These are phyloP conservation scores for Nomada lathburiana DNA, from an alignment of 2,888 invertebrate species.

Conservation along the genomic window DNA sequence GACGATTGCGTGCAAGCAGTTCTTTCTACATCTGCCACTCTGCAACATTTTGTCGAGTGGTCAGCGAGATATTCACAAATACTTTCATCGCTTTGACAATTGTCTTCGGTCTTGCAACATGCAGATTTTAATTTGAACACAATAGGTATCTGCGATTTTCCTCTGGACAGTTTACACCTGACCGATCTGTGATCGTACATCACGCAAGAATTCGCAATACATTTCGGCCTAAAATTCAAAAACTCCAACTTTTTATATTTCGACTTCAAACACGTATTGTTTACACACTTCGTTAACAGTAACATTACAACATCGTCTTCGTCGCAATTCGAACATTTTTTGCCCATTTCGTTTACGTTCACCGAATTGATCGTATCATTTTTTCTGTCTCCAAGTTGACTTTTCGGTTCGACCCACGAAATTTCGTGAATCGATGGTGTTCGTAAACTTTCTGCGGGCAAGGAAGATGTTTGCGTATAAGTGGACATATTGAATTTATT, in stretches of 20 bases:
- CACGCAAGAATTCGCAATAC: neutral
- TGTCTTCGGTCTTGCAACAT: conserved; percentile 8
- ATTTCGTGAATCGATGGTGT: neutral
- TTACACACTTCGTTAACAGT: conserved; percentile 21
- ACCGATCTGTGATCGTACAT: conserved; percentile 3
- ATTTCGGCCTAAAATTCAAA: conserved; percentile 31
- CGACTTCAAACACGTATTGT: conserved; percentile 26
- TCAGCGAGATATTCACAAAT: neutral
- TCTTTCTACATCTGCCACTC: conserved; percentile 7
- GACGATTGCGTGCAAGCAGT: conserved; percentile 54
- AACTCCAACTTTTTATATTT: conserved; percentile 29
- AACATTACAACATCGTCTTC: conserved; percentile 16
- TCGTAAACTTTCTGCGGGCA: neutral
- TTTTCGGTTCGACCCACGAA: neutral
- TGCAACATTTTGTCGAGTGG: neutral
- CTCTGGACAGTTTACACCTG: conserved; percentile 1
- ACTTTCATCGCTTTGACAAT: neutral
- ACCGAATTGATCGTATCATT: neutral
- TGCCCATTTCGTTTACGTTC: neutral
- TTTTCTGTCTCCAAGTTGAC: neutral
- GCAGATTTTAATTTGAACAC: conserved; percentile 18
- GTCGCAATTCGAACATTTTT: neutral
- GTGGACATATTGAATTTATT: neutral
- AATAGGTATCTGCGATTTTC: conserved; percentile 29
- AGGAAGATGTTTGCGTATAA: neutral